A percentile compares a stretch with the other conserved stretches of the same genome.
These are phyloP conservation scores for Astropecten irregularis DNA, from an alignment of 53 echinoderm and acorn worm genomes.

Conservation along the genomic window DNA sequence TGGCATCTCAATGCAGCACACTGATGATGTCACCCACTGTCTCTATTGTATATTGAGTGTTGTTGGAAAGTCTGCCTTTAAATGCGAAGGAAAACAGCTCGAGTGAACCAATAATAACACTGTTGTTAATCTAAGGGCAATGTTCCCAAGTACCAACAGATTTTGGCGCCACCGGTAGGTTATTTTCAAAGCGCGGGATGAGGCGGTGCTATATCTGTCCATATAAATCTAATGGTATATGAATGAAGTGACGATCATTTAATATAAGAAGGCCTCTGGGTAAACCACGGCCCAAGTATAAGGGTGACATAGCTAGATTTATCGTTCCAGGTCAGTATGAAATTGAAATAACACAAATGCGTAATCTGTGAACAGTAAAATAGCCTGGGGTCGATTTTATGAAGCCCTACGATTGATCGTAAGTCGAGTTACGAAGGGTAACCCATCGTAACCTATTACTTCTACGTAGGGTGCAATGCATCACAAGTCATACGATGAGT, in stretches of 20 bases:
- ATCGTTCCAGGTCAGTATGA: too few species aligned
- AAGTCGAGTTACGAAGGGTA: too few species aligned
- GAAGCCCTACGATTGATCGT: too few species aligned
- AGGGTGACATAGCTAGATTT: too few species aligned
- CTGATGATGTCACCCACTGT: too few species aligned
- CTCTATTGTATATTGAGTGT: slow-evolving; percentile 1
- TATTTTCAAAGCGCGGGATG: neutral
- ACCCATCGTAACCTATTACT: too few species aligned
- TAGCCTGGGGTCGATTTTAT: too few species aligned
- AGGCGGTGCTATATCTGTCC: neutral
- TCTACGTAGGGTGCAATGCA: too few species aligned
- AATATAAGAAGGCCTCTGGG: neutral
- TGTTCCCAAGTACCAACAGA: neutral
- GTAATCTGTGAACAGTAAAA: too few species aligned
- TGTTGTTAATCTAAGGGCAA: neutral
- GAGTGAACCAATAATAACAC: slow-evolving; percentile 5
- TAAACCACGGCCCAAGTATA: too few species aligned
- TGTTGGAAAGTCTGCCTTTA: slow-evolving; percentile 13
- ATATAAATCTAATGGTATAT: slow-evolving; percentile 8
- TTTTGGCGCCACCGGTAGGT: slow-evolving; percentile 13
- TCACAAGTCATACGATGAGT: too few species aligned
- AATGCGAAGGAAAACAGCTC: slow-evolving; percentile 2
- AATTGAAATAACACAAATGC: too few species aligned
- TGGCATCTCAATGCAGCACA: neutral
- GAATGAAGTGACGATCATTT: neutral